Conservation (phyloP, 1,140 invertebrate species). For the Cydia strobilella region DNA sequence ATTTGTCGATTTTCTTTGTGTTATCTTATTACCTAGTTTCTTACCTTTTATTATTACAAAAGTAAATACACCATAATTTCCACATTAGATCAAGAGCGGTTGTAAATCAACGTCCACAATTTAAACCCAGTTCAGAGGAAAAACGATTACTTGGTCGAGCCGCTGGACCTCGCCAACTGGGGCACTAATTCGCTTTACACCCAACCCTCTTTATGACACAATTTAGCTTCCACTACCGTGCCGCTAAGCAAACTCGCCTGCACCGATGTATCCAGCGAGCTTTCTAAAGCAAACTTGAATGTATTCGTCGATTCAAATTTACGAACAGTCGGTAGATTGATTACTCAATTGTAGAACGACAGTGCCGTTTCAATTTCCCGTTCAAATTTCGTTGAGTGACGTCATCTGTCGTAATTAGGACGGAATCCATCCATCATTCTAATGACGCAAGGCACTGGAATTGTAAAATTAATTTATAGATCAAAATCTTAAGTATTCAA, state of each 20-base stretch:
- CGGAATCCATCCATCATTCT: constrained; percentile 57
- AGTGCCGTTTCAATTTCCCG: constrained; percentile 50
- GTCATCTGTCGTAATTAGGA: constrained; percentile 56
- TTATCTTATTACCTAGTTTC: no score
- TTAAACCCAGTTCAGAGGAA: constrained; percentile 23
- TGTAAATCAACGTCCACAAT: constrained; percentile 31
- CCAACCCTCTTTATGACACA: constrained; percentile 8
- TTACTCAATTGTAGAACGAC: constrained; percentile 35
- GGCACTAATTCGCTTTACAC: constrained; percentile 31
- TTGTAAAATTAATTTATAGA: constrained; percentile 11
- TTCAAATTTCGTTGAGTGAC: constrained; percentile 51
- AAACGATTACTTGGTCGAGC: constrained; percentile 31
- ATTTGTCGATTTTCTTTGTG: no score
- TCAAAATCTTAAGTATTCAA: not conserved
- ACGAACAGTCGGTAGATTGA: constrained; percentile 33
- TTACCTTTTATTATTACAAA: no score
- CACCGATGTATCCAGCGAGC: not conserved
- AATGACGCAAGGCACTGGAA: constrained; percentile 44
- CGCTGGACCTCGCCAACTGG: constrained; percentile 31
- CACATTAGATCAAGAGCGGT: not conserved
- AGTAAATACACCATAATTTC: no score
- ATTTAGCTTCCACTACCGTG: constrained; percentile 1
- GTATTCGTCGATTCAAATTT: constrained; percentile 23
- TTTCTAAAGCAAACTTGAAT: not conserved
- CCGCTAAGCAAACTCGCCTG: not conserved